A percentile compares a stretch with the other conserved stretches of the same genome.
These are phyloP conservation scores for Adelges cooleyi DNA, from an alignment of 1,140 invertebrate species.

Conservation along the genomic window DNA sequence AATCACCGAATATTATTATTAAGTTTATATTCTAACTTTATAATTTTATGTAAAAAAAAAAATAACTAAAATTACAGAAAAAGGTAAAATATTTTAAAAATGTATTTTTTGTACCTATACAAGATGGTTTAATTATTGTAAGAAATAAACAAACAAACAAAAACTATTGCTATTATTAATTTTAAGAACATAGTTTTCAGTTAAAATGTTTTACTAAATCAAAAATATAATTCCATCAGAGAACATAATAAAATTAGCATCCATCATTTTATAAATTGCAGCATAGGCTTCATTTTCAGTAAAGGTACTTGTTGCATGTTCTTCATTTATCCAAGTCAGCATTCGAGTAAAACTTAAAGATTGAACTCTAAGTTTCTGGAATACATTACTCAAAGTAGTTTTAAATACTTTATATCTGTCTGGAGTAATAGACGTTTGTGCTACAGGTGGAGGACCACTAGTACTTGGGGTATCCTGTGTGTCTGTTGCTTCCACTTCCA, in stretches of 20 bases:
- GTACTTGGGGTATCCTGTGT: conserved; percentile 16
- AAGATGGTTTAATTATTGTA: too few species aligned
- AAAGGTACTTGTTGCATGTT: conserved; percentile 47
- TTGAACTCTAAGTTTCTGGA: conserved; percentile 55
- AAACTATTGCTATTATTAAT: too few species aligned
- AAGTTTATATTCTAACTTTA: too few species aligned
- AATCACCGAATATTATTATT: too few species aligned
- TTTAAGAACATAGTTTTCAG: too few species aligned
- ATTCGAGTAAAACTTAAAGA: conserved; percentile 50
- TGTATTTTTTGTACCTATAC: too few species aligned
- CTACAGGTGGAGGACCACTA: neutral
- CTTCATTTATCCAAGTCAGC: conserved; percentile 47
- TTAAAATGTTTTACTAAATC: too few species aligned
- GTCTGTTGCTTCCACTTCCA: neutral
- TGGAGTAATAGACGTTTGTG: conserved; percentile 27
- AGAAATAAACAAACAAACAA: too few species aligned
- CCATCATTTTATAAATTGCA: conserved; percentile 70
- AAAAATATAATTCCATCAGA: conserved; percentile 77
- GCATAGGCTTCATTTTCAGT: conserved; percentile 57
- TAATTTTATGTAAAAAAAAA: too few species aligned
- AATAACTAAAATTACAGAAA: too few species aligned
- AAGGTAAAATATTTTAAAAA: too few species aligned
- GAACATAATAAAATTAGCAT: conserved; percentile 84
- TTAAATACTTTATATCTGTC: conserved; percentile 45
- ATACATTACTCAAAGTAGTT: conserved; percentile 49